Percentiles rank a stretch among this genome's conserved stretches.
phyloP scores from a whole-genome alignment of 2,888 invertebrate species.

The Linnaemya vulpina region DNA sequence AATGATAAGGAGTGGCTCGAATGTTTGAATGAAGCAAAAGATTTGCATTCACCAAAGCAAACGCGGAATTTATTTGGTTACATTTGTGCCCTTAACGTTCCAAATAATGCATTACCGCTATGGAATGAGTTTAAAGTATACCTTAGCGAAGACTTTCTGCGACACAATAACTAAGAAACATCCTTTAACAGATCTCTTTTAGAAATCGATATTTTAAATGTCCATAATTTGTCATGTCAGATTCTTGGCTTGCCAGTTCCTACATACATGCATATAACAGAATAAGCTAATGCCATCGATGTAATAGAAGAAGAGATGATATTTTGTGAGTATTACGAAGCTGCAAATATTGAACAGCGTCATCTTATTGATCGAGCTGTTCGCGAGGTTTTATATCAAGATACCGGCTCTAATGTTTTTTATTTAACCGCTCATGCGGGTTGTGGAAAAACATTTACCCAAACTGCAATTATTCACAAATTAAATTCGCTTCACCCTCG shows the following conservation, averaged over 20 bases:
- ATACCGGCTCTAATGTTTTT: conserved; percentile 22
- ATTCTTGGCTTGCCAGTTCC: conserved; percentile 19
- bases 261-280: background rate
- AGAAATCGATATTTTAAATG: conserved; percentile 12
- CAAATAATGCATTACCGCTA: conserved; percentile 24
- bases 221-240: conserved; percentile 27
- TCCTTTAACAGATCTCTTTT: conserved; percentile 8
- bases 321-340: conserved; percentile 1
- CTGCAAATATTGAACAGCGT: conserved; percentile 12
- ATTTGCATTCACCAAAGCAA: conserved; percentile 15
- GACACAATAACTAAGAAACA: background rate
- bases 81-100: conserved; percentile 11
- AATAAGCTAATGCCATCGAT: background rate
- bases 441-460: conserved; percentile 36
- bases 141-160: conserved; percentile 26
- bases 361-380: conserved; percentile 9
- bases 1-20: conserved; percentile 62
- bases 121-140: conserved; percentile 16
- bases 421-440: conserved; percentile 29
- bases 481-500: background rate
- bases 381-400: conserved; percentile 6
- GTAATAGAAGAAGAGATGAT: too few species aligned
- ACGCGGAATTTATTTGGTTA: conserved; percentile 14
- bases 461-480: conserved; percentile 46
- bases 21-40: conserved; percentile 62